These are phyloP conservation scores for Hylaeus anthracinus DNA, from an alignment of 1,140 invertebrate species.

Conservation along the genomic window DNA sequence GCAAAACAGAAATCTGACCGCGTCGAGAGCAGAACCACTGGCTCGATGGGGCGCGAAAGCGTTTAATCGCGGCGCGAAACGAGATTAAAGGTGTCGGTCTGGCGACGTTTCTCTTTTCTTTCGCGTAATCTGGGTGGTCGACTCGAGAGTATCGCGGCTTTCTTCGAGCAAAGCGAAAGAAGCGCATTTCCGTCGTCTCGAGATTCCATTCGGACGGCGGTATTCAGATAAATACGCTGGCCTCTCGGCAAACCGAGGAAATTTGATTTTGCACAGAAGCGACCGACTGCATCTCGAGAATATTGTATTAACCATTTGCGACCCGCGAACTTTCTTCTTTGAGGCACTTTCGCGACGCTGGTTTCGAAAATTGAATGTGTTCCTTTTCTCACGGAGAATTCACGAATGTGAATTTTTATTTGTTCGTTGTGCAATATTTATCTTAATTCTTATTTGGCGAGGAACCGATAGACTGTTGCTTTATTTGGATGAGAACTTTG, in stretches of 20 bases:
- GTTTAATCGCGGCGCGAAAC: not conserved
- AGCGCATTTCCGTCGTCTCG: conserved; percentile 7
- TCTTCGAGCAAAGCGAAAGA: conserved; percentile 11
- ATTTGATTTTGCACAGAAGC: conserved; percentile 15
- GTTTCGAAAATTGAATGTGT: too few species aligned
- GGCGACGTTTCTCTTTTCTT: not conserved
- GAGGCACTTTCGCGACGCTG: too few species aligned
- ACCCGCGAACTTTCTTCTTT: too few species aligned
- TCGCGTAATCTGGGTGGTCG: not conserved
- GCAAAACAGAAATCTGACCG: not conserved
- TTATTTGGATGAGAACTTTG: too few species aligned
- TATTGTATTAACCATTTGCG: not conserved
- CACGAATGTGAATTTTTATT: too few species aligned
- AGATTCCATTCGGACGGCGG: conserved; percentile 22
- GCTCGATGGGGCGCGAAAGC: not conserved
- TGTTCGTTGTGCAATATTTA: too few species aligned
- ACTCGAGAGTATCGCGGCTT: not conserved
- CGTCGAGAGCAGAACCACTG: not conserved
- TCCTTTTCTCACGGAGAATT: too few species aligned
- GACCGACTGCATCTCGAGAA: not conserved
- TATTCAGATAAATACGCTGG: conserved; percentile 22
- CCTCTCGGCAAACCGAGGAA: not conserved
- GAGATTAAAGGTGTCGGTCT: not conserved
- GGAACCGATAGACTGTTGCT: too few species aligned
- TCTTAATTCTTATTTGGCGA: too few species aligned